phyloP scores from a whole-genome alignment of 2,797 vertebrate species.

The Cheirogaleus major region DNA sequence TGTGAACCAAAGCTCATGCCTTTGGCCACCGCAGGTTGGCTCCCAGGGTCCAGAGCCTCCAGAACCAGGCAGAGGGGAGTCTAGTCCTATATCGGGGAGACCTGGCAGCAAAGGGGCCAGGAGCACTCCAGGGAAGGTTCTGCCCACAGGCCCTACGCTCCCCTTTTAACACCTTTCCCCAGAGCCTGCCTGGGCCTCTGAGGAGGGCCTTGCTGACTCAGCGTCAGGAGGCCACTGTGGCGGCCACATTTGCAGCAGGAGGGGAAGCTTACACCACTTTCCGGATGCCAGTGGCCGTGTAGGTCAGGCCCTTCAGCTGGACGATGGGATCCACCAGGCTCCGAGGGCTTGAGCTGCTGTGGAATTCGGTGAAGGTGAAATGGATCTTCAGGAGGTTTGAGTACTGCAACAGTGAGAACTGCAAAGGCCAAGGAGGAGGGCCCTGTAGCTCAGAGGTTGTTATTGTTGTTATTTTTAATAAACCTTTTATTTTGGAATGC shows the following conservation, averaged over 20 bases:
- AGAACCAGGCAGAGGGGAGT: not conserved
- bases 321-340: not conserved
- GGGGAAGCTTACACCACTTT: conserved; percentile 58
- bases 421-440: not conserved
- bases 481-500: not conserved
- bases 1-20: not conserved
- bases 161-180: not conserved
- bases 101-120: not conserved
- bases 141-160: rapidly evolving
- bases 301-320: not conserved
- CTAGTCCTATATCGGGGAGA: not conserved
- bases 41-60: not conserved
- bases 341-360: rapidly evolving
- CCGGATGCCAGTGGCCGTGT: conserved; percentile 62
- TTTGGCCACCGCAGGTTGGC: not conserved
- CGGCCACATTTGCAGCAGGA: not conserved
- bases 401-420: conserved; percentile 76
- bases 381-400: conserved; percentile 19
- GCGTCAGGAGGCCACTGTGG: not conserved
- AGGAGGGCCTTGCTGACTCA: not conserved
- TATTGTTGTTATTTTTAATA: not conserved
- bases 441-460: not conserved
- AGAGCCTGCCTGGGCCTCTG: not conserved
- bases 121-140: not conserved
- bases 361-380: conserved; percentile 63